Conservation (phyloP, 2,888 invertebrate species). For the Griposia aprilina region DNA sequence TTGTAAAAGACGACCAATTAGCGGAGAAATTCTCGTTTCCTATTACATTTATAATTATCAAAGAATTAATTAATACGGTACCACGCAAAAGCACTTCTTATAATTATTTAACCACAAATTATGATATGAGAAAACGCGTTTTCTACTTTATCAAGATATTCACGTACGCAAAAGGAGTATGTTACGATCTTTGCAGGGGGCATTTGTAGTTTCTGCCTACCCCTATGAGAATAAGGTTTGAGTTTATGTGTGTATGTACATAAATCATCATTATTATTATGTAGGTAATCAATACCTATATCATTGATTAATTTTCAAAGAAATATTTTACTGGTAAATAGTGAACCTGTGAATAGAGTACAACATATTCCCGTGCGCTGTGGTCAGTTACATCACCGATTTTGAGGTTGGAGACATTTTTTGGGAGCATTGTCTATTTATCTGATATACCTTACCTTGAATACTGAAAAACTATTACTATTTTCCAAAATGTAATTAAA, state of each 20-base stretch:
- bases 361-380: background rate
- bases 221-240: background rate
- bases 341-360: background rate
- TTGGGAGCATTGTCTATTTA: background rate
- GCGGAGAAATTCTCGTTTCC: background rate
- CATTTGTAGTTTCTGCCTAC: background rate
- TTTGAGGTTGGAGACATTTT: background rate
- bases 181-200: background rate
- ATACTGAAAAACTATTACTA: background rate
- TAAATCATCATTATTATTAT: background rate
- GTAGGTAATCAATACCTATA: background rate
- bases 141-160: background rate
- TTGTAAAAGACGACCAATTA: slow-evolving; percentile 1
- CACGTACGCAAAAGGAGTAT: background rate
- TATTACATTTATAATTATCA: background rate
- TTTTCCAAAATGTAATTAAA: background rate
- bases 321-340: background rate
- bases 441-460: background rate
- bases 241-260: background rate
- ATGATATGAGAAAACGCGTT: background rate
- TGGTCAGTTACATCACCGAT: background rate
- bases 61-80: background rate
- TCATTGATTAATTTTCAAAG: background rate
- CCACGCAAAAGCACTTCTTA: background rate
- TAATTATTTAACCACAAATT: background rate